Base-by-base conservation (phyloP, 1,140 invertebrate genomes). In the Chrysomallon squamiferum region DNA sequence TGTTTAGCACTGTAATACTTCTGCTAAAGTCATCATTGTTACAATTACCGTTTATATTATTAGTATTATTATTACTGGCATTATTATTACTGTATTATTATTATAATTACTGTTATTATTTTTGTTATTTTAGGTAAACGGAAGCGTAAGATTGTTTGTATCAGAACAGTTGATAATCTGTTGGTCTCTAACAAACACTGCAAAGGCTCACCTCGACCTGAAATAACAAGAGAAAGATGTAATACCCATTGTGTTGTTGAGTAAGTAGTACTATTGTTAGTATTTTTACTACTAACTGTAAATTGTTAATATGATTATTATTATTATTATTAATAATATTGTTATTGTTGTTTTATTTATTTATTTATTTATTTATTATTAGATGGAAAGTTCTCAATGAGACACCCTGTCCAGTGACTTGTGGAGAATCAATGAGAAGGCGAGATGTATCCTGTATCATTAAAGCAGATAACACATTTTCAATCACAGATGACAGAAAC, bases 371-470 rank as follows among this genome's bases (percentile, higher is more conserved):
- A 3, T 50, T 9, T 62, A 77, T 62, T 59, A 67, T 56, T 66
- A 91, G 89, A 47, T 91, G 89, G 90, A 79, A 88, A 54, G 74
- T 87, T 0, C 79, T 82, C 25, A 79, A 84, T 27, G 81, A 86
- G 43, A 89, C 89, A 0, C 88, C 71, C 73, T 85, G 83, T 61
- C 79, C 82, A 9, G 74, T 70, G 2, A 68, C 73, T 7, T 85
- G 83, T 81, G 83, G 83, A 9, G 66, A 66, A 33, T 82, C 78
- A 20, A 62, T 77, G 27, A 66, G 74, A 15, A 71, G 71, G 38
- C 77, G 85, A 84, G 86, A 80, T 2, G 85, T 87, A 9, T 85
- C 85, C 27, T 91, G 90, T 76, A 72, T 89, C 13, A 86, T 89
- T 68, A 75, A 87, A 32, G 71, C 73, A 9, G 56, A 65, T 9